Evolutionary conservation across 2,113 vertebrate genomes (phyloP), one percentile per base, ranked within the genome.

Genomic region (Octodon degus): DNA sequence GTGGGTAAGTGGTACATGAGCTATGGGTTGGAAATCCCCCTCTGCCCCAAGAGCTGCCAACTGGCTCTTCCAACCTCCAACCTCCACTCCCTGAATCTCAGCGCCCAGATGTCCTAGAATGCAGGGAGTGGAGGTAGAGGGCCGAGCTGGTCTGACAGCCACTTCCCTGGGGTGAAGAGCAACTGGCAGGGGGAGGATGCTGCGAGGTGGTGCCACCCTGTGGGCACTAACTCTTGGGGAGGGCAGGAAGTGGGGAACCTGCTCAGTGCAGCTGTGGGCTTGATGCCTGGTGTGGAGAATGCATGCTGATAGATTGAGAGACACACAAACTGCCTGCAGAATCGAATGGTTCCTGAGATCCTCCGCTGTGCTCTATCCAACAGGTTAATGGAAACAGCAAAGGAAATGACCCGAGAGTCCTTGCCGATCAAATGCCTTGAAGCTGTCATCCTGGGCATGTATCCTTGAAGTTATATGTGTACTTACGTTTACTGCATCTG

Each of bases 381-480:
- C 97, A 99, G 99, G 98, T 98, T 99, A 95, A 99, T 99, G 99
- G 99, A 99, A 98, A 99, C 99, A 1, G 99, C 99, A 24, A 99
- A 98, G 98, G 99, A 99, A 98, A 99, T 99, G 99, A 99, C 99
- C 98, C 98, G 99, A 65, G 99, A 99, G 98, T 99, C 99, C 93
- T 98, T 99, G 96, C 99, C 99, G 93, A 99, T 99, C 98, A 99
- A 99, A 99, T 99, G 99, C 98, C 99, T 99, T 83, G 99, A 99
- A 98, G 99, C 99, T 30, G 99, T 99, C 97, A 99, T 99, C 98
- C 98, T 99, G 98, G 99, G 99, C 98, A 99, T 99, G 99, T 99
- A 99, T 99, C 99, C 99, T 99, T 99, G 97, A 55, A 50, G 19
- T 14, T 22, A 5, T 7, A 4, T 5, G 12, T 37, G 30, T 53